Evolutionary conservation across 2,113 vertebrate genomes (phyloP).

Genomic region (Indri indri): DNA sequence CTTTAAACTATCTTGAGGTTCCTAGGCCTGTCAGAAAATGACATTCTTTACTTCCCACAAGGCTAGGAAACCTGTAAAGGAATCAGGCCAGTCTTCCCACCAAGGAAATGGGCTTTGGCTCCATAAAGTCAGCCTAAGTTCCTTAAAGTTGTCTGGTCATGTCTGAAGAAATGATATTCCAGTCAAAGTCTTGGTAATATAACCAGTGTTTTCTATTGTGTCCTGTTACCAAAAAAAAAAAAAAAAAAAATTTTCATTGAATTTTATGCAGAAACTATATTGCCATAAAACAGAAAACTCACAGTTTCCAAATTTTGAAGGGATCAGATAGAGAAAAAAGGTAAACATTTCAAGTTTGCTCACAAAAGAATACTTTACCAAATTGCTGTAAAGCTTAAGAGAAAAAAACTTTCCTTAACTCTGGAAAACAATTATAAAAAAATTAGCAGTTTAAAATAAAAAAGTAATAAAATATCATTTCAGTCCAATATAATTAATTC

Average conservation of each 20-base stretch:
- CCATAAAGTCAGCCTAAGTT: not conserved
- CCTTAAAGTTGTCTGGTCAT: not conserved
- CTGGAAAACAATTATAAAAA: not conserved
- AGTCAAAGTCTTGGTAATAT: not conserved
- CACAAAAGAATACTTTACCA: not conserved
- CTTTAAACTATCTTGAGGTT: not conserved
- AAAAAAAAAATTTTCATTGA: not conserved
- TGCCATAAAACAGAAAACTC: not conserved
- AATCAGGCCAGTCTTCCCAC: not conserved
- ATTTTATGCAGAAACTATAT: not conserved
- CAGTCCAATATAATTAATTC: not conserved
- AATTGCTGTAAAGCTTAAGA: not conserved
- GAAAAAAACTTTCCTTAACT: not conserved
- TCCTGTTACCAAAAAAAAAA: not conserved
- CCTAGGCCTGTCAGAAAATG: not conserved
- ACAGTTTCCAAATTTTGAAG: not conserved
- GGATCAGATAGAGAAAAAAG: not conserved
- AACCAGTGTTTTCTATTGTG: not conserved
- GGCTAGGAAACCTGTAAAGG: not conserved
- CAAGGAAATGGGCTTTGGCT: not conserved
- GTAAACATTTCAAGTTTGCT: not conserved
- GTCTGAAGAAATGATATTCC: not conserved
- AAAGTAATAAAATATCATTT: not conserved
- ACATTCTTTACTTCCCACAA: not conserved
- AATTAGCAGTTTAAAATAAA: not conserved